Evolutionary conservation across 1,140 invertebrate genomes (phyloP).

Genomic region (Drosophila sucinea): DNA sequence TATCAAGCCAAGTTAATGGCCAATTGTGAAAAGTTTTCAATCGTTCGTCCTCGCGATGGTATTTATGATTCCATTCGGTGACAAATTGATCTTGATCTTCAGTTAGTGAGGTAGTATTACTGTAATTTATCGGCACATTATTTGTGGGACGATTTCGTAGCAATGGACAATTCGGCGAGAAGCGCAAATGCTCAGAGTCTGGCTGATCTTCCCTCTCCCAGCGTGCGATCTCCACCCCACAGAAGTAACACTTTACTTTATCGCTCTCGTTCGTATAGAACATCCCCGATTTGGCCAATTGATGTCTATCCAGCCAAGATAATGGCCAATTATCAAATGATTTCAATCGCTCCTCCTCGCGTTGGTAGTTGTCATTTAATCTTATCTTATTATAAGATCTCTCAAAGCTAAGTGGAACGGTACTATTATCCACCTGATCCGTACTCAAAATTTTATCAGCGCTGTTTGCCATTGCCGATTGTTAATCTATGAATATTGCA

Average conservation of each 20-base stretch:
- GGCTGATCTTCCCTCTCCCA: conserved; percentile 93
- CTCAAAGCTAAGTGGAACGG: conserved; percentile 42
- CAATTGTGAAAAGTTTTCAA: conserved; percentile 86
- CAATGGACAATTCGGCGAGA: conserved; percentile 91
- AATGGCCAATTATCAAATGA: conserved; percentile 86
- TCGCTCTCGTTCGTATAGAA: conserved; percentile 89
- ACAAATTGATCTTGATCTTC: too few relatives aligned
- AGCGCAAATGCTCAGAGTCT: conserved; percentile 90
- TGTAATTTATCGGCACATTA: conserved; percentile 85
- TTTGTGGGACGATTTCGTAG: conserved; percentile 86
- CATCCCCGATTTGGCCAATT: conserved; percentile 91
- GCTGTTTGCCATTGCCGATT: too few relatives aligned
- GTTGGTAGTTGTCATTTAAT: conserved; percentile 71
- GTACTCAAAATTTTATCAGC: too few relatives aligned
- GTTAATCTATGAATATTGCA: too few relatives aligned
- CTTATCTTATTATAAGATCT: conserved; percentile 34
- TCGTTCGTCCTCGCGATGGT: conserved; percentile 83
- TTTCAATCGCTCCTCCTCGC: conserved; percentile 84
- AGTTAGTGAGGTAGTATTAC: conserved; percentile 22
- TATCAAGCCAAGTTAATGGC: conserved; percentile 85
- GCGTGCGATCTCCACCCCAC: conserved; percentile 90
- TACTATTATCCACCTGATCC: conserved; percentile 74
- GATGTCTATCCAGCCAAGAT: conserved; percentile 84
- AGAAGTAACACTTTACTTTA: conserved; percentile 93
- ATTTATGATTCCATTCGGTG: conserved; percentile 23